phyloP scores from a whole-genome alignment of 2,888 invertebrate genomes.

The Himalopsyche anomala region DNA sequence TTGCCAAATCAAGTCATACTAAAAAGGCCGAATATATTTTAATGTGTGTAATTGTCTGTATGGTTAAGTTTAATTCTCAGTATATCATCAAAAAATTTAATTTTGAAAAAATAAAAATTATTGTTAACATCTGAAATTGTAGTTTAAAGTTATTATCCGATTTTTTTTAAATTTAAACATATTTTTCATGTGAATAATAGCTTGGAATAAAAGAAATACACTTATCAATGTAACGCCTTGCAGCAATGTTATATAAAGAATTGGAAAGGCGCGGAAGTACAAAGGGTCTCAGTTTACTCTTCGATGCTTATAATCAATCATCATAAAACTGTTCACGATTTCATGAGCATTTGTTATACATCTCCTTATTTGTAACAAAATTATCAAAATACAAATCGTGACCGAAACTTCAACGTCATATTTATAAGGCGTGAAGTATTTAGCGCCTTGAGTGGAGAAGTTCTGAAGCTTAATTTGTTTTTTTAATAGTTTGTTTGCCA shows the following conservation, averaged over 20 bases:
- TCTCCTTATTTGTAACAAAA: constrained; percentile 12
- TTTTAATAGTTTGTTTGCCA: not conserved
- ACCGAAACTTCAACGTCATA: not conserved
- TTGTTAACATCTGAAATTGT: too few species aligned
- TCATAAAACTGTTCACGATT: not conserved
- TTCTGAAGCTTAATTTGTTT: not conserved
- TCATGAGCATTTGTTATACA: not conserved
- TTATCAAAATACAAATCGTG: not conserved
- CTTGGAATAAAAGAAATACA: too few species aligned
- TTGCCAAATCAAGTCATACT: too few species aligned
- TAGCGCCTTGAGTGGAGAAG: not conserved
- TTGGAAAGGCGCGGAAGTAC: not conserved
- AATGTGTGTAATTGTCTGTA: too few species aligned
- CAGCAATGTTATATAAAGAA: not conserved
- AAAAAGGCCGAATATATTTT: too few species aligned
- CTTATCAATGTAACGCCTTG: too few species aligned
- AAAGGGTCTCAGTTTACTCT: not conserved
- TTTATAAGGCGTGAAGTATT: not conserved
- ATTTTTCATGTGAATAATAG: too few species aligned
- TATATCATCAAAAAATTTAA: too few species aligned
- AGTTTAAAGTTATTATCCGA: too few species aligned
- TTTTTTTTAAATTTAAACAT: too few species aligned
- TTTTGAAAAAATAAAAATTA: too few species aligned
- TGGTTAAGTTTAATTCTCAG: too few species aligned
- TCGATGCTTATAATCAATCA: not conserved